Evolutionary conservation across 1,140 invertebrate genomes (phyloP).

Genomic region (Drosophila cardini): DNA sequence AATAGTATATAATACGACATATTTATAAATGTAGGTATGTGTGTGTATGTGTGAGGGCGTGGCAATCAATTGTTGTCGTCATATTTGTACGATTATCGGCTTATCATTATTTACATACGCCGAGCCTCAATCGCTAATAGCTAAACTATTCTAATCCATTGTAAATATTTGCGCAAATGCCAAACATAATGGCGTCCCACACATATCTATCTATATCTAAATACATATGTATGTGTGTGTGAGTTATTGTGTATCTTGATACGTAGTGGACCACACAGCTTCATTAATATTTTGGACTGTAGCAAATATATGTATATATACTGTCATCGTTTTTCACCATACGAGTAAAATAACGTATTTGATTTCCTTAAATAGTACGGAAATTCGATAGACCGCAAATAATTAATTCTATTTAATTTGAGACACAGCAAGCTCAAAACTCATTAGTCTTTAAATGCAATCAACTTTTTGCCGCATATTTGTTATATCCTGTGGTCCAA

Average conservation of each 20-base stretch:
- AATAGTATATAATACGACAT: too few relatives aligned
- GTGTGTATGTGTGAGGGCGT: slow-evolving; percentile 20
- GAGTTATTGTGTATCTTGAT: slow-evolving; percentile 20
- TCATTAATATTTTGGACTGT: slow-evolving; percentile 43
- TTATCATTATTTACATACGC: slow-evolving; percentile 73
- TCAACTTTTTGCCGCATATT: slow-evolving; percentile 24
- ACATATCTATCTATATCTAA: slow-evolving; percentile 8
- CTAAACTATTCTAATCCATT: slow-evolving; percentile 61
- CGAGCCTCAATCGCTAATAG: slow-evolving; percentile 52
- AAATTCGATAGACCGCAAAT: slow-evolving; percentile 43
- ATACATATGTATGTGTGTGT: slow-evolving; percentile 11
- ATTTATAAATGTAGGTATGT: background rate
- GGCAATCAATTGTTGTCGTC: slow-evolving; percentile 63
- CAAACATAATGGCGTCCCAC: slow-evolving; percentile 34
- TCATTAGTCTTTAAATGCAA: slow-evolving; percentile 30
- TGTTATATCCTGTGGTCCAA: background rate
- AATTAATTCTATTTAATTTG: slow-evolving; percentile 51
- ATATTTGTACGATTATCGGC: slow-evolving; percentile 63
- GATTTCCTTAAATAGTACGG: slow-evolving; percentile 14
- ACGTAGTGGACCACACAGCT: slow-evolving; percentile 46
- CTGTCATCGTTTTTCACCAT: slow-evolving; percentile 34
- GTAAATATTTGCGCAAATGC: slow-evolving; percentile 57
- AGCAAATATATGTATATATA: slow-evolving; percentile 48
- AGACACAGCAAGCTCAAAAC: slow-evolving; percentile 27
- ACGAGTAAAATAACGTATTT: background rate